Conservation (phyloP, 2,113 vertebrate species). For the Anoura caudifer region DNA sequence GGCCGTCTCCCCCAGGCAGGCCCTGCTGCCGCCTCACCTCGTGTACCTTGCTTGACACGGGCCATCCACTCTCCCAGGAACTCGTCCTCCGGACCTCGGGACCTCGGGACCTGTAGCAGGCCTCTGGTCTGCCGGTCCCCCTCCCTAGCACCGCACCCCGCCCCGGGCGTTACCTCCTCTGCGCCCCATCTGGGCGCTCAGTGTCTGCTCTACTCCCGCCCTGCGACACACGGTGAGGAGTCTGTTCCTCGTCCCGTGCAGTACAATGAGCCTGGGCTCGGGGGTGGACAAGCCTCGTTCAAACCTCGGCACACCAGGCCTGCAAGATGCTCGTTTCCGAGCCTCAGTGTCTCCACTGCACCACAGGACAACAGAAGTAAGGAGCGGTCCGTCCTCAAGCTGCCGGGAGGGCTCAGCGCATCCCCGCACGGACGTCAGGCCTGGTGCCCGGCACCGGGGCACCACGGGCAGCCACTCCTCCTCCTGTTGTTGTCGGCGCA, state of each 20-base stretch:
- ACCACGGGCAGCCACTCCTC: no score
- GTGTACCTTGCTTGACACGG: neutral
- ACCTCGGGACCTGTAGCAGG: fast-evolving
- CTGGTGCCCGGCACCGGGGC: neutral
- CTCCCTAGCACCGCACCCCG: fast-evolving
- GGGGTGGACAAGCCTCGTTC: neutral
- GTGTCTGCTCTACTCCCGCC: no score
- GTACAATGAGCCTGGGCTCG: neutral
- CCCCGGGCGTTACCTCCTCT: fast-evolving
- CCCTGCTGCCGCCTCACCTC: neutral
- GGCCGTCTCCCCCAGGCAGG: fast-evolving
- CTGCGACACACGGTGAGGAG: neutral
- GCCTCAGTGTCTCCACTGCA: neutral
- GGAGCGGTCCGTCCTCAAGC: fast-evolving
- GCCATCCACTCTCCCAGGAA: neutral
- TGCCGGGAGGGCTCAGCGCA: fast-evolving
- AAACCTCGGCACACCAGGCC: neutral
- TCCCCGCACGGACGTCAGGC: neutral
- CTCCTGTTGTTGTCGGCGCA: neutral
- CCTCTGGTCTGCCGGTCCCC: neutral
- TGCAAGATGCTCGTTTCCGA: neutral
- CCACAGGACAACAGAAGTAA: fast-evolving
- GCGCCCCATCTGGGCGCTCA: fast-evolving
- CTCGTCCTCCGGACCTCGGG: fast-evolving
- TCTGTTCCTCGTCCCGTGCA: neutral